Conservation (phyloP, 2,113 vertebrate genomes). For the Oryzias melastigma region DNA sequence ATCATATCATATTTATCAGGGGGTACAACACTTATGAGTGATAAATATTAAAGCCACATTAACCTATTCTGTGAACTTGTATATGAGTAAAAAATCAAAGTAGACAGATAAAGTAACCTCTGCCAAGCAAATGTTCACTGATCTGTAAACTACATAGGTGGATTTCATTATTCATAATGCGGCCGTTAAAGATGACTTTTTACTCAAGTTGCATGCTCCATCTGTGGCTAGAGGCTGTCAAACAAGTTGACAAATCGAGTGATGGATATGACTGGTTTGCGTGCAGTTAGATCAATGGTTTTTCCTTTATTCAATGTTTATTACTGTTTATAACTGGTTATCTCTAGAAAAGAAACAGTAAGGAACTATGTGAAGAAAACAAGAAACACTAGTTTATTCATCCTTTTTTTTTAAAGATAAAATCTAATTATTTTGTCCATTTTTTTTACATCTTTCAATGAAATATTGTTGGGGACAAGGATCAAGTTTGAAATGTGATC, state of each 20-base stretch:
- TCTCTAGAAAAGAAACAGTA: no score
- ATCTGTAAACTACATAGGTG: slow-evolving; percentile 33
- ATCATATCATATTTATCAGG: neutral
- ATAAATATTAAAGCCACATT: neutral
- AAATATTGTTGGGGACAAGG: no score
- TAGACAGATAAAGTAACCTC: slow-evolving; percentile 16
- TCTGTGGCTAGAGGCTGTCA: slow-evolving; percentile 19
- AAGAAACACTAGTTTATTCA: no score
- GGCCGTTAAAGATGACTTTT: slow-evolving; percentile 24
- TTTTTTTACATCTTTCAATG: no score
- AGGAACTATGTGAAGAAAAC: no score
- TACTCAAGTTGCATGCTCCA: slow-evolving; percentile 22
- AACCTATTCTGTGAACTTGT: neutral
- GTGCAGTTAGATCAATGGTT: no score
- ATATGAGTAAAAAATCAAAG: slow-evolving; percentile 11
- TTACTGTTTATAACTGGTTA: no score
- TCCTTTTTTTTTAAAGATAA: no score
- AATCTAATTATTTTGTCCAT: no score
- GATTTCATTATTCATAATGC: slow-evolving; percentile 28
- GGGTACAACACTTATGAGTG: slow-evolving; percentile 7
- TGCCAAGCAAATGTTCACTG: slow-evolving; percentile 36
- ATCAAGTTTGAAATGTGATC: no score
- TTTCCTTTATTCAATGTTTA: no score
- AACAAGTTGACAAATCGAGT: neutral
- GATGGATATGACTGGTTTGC: no score